These are phyloP conservation scores for Oligia strigilis DNA, from an alignment of 2,888 invertebrate species.

Conservation along the genomic window DNA sequence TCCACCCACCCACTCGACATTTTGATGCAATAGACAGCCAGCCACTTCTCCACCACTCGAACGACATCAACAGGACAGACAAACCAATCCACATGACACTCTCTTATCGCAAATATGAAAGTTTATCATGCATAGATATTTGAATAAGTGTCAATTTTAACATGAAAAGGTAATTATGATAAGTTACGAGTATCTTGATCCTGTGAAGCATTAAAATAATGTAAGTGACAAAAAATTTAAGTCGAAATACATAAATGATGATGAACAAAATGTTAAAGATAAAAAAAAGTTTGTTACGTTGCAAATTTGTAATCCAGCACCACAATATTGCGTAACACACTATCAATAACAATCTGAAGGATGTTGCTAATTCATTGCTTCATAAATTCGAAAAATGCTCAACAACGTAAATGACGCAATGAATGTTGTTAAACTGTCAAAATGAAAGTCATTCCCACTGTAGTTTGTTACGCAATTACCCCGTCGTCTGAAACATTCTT, in stretches of 20 bases:
- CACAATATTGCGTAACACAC: background rate
- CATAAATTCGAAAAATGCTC: too few species aligned
- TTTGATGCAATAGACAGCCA: constrained; percentile 43
- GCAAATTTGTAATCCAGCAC: background rate
- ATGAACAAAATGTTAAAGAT: background rate
- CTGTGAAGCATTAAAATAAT: constrained; percentile 1
- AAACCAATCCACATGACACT: constrained; percentile 28
- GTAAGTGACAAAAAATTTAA: background rate
- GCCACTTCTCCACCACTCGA: constrained; percentile 30
- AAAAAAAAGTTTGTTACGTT: too few species aligned
- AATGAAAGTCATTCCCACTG: background rate
- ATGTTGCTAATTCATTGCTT: background rate
- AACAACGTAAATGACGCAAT: too few species aligned
- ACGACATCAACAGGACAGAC: constrained; percentile 34
- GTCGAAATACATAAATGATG: background rate
- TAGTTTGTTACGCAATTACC: background rate
- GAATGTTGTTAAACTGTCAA: background rate
- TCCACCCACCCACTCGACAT: constrained; percentile 52
- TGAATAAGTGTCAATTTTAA: constrained; percentile 19
- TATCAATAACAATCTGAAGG: background rate
- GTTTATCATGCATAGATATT: constrained; percentile 30
- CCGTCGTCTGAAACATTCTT: background rate
- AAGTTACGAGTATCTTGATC: constrained; percentile 22
- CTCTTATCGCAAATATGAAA: constrained; percentile 23
- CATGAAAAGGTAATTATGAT: constrained; percentile 47